Conservation (phyloP, 1,140 invertebrate genomes). For the Saxidomus purpurata region DNA sequence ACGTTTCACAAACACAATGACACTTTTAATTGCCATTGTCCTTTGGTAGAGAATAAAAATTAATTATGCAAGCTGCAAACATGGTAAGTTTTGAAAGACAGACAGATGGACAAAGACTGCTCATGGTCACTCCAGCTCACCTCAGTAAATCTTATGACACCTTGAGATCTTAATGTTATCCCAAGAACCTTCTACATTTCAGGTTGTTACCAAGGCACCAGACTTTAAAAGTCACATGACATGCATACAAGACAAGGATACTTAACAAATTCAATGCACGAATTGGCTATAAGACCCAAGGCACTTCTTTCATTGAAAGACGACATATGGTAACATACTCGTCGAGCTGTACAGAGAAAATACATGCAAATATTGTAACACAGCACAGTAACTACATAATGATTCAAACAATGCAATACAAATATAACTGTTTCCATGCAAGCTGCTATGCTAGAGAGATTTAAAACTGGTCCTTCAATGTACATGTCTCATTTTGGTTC, state of each 20-base stretch:
- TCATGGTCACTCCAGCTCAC: too few species aligned
- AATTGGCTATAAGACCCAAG: conserved; percentile 97
- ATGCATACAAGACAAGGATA: conserved; percentile 84
- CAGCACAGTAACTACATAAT: background rate
- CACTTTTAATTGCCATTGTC: too few species aligned
- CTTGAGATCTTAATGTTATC: too few species aligned
- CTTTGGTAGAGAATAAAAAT: too few species aligned
- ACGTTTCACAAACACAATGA: too few species aligned
- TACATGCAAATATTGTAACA: conserved; percentile 53
- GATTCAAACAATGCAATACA: background rate
- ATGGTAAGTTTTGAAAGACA: too few species aligned
- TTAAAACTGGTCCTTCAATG: background rate
- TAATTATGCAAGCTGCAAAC: too few species aligned
- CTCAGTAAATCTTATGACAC: too few species aligned
- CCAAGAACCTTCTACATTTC: too few species aligned
- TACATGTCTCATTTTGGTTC: too few species aligned
- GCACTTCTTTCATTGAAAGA: conserved; percentile 99
- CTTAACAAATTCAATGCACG: conserved; percentile 99
- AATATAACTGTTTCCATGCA: background rate
- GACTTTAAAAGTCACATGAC: background rate
- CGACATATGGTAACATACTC: conserved; percentile 99
- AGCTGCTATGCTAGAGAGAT: background rate
- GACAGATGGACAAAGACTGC: too few species aligned
- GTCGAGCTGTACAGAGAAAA: conserved; percentile 91
- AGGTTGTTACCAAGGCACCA: too few species aligned